Conservation (phyloP, 2,113 vertebrate species). For the Xenopus laevis region DNA sequence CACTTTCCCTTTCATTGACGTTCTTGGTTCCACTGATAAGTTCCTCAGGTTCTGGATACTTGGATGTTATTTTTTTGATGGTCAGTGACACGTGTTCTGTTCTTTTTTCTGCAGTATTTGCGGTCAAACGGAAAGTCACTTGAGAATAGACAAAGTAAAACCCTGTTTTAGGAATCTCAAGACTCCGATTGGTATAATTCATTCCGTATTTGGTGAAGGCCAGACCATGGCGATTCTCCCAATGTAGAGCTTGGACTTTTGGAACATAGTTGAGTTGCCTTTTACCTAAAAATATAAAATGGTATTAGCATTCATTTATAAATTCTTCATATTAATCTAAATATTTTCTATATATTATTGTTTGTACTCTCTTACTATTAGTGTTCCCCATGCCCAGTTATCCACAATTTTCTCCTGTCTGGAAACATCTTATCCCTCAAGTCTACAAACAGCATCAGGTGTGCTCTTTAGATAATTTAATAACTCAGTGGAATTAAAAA, state of each 20-base stretch:
- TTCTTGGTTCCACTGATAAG: conserved; percentile 63
- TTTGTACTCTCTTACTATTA: too few species aligned
- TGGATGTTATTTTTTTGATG: conserved; percentile 64
- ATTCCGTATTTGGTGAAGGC: conserved; percentile 69
- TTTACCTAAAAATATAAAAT: too few species aligned
- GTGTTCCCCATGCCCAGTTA: too few species aligned
- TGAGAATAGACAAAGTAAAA: conserved; percentile 73
- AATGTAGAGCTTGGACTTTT: conserved; percentile 51
- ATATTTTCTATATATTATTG: too few species aligned
- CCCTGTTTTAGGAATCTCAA: conserved; percentile 64
- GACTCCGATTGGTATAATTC: conserved; percentile 62
- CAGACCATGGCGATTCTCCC: conserved; percentile 65
- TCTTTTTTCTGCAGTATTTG: conserved; percentile 22
- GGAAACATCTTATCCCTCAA: too few species aligned
- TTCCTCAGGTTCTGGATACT: conserved; percentile 60
- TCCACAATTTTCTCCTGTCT: too few species aligned
- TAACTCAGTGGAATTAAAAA: too few species aligned
- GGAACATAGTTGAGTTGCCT: neutral
- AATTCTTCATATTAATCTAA: too few species aligned
- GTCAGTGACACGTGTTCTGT: conserved; percentile 52
- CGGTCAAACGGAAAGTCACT: conserved; percentile 64
- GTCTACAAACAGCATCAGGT: too few species aligned
- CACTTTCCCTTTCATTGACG: conserved; percentile 54
- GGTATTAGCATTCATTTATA: too few species aligned
- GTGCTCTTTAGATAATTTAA: too few species aligned